Base-by-base conservation (phyloP, 2,113 vertebrate species). In the Lagenorhynchus albirostris region DNA sequence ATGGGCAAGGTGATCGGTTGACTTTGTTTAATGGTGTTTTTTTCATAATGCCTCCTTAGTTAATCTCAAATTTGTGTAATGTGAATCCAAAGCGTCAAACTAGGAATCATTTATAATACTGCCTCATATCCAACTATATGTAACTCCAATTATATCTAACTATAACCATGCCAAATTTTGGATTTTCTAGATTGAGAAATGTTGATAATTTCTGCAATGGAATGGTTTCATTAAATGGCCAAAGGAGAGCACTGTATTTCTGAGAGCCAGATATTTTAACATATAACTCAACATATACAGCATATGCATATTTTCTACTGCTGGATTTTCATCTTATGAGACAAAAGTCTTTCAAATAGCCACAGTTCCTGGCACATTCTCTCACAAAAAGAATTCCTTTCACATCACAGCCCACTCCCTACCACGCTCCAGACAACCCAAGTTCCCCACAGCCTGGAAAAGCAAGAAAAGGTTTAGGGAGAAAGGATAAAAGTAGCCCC, bases 221-320 rank as follows among this genome's bases (percentile, higher is more conserved):
- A 95, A 82, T 60, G 33, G 36, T 82, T 95, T 96, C 41, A 95
- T 70, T 94, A 95, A 94, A 92, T 70, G n/a, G 29, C 6, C 50
- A 88, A 84, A 77, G 17, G 38, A 55, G 17, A 96, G 38, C 23
- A 79, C 29, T 47, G 0, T 41, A 67, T 83, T 92, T 92, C 58
- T 58, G n/a, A 90, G 12, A 91, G 44, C 14, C 67, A 93, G 74
- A 74, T 79, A 87, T 73, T 47, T 86, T 82, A 91, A 41, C 38
- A 76, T 0, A 33, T 36, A 65, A 80, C 8, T 29, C 67, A 65
- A 81, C 18, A 92, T 60, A 60, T 3, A 91, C 29, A 80, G 58
- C 36, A 36, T 47, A 92, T n/a, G 11, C 1, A 8, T 50, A 90
- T 67, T 5, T 33, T 20, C 38, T 86, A 87, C 44, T 85, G 18